phyloP scores from a whole-genome alignment of 2,797 vertebrate genomes.

The Rhabdophis nuchalis region DNA sequence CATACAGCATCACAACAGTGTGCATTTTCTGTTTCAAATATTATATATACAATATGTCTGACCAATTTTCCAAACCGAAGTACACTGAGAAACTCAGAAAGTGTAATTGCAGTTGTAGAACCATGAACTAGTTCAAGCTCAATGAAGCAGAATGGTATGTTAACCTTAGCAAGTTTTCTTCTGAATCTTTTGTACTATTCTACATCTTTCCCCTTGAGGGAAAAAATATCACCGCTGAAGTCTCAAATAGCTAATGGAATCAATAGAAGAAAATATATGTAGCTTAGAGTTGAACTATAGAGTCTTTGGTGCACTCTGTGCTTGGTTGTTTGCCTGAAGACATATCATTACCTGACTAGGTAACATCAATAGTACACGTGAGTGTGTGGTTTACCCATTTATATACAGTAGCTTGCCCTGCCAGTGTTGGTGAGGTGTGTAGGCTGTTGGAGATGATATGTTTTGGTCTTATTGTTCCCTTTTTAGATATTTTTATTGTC shows the following conservation, averaged over 20 bases:
- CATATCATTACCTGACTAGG: not conserved
- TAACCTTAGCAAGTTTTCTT: conserved; percentile 24
- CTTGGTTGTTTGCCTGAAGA: not conserved
- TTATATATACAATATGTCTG: not conserved
- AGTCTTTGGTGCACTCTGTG: not conserved
- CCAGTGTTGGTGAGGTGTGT: not conserved
- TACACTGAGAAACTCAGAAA: conserved; percentile 7
- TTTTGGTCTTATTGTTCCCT: not conserved
- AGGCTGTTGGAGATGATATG: not conserved
- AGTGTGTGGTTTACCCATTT: not conserved
- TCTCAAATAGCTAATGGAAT: not conserved
- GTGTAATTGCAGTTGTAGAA: conserved; percentile 15
- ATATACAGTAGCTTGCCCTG: not conserved
- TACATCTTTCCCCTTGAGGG: not conserved
- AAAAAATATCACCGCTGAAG: not conserved
- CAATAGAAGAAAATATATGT: not conserved
- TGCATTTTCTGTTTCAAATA: not conserved
- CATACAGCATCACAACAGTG: not conserved
- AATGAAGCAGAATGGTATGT: conserved; percentile 33
- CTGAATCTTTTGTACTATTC: conserved; percentile 16
- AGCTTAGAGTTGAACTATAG: not conserved
- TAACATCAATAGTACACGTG: not conserved
- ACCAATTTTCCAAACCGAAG: not conserved
- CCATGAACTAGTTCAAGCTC: conserved; percentile 30
- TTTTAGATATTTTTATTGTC: not conserved